A percentile compares a stretch with the other conserved stretches of the same genome.
Evolutionary conservation across 2,888 invertebrate genomes (phyloP).

Genomic region (Ernsta delagoae): DNA sequence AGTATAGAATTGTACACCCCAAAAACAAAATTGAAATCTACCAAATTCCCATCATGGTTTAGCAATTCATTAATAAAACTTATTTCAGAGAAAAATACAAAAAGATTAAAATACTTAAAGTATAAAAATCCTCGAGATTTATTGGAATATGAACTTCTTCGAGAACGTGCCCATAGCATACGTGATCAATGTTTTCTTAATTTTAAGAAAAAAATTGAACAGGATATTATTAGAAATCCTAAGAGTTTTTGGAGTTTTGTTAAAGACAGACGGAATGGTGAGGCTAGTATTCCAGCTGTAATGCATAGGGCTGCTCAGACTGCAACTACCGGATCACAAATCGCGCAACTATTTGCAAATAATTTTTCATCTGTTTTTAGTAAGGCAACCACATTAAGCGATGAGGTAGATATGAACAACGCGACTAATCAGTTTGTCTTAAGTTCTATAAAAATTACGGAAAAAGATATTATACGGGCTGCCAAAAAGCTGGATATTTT

Average conservation of each 20-base stretch:
- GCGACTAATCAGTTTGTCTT: neutral
- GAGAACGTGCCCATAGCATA: conserved; percentile 12
- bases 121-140: conserved; percentile 6
- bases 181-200: neutral
- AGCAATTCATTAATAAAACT: conserved; percentile 1
- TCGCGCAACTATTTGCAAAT: conserved; percentile 11
- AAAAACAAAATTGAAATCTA: neutral
- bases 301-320: neutral
- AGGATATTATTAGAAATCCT: neutral
- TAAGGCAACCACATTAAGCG: neutral
- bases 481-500: conserved; percentile 16
- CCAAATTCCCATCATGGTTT: neutral
- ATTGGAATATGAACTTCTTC: conserved; percentile 13
- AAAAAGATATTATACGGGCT: conserved; percentile 13
- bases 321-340: neutral
- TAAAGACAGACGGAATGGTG: conserved; percentile 12
- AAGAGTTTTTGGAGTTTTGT: conserved; percentile 14
- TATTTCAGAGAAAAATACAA: neutral
- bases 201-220: conserved; percentile 12
- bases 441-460: conserved; percentile 15
- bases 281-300: neutral
- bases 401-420: neutral
- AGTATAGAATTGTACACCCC: neutral
- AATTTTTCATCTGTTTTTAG: conserved; percentile 26
- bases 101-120: conserved; percentile 6